These are phyloP conservation scores for Whitmania pigra DNA, from an alignment of 1,140 invertebrate genomes.

Conservation along the genomic window DNA sequence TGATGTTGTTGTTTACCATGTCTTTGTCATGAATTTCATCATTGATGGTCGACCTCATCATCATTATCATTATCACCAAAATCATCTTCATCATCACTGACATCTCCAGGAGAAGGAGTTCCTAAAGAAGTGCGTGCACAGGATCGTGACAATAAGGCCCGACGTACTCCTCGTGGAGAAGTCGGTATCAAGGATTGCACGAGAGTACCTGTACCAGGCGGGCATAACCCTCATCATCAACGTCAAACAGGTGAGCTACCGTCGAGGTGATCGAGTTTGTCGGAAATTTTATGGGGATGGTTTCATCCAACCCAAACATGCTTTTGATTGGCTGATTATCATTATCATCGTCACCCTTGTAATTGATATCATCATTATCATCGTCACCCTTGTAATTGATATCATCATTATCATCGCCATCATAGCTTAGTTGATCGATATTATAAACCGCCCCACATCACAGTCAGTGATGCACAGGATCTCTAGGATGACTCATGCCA, in stretches of 20 bases:
- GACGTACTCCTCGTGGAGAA: slow-evolving; percentile 78
- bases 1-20: no score
- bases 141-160: slow-evolving; percentile 70
- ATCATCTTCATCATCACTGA: background rate
- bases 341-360: background rate
- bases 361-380: background rate
- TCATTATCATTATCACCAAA: background rate
- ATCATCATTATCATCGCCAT: no score
- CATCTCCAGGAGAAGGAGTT: slow-evolving; percentile 68
- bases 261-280: background rate
- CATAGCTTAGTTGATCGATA: no score
- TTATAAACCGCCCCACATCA: slow-evolving; percentile 9
- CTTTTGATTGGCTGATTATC: no score
- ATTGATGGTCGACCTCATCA: no score
- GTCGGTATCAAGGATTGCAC: slow-evolving; percentile 72
- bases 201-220: slow-evolving; percentile 65
- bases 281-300: background rate
- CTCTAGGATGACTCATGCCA: slow-evolving; percentile 66
- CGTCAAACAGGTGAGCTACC: slow-evolving; percentile 56
- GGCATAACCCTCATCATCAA: slow-evolving; percentile 75
- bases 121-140: slow-evolving; percentile 69
- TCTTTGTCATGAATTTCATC: no score
- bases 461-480: slow-evolving; percentile 66
- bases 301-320: no score
- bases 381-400: no score